Conservation (phyloP, 2,888 invertebrate species). For the Craniophora ligustri region DNA sequence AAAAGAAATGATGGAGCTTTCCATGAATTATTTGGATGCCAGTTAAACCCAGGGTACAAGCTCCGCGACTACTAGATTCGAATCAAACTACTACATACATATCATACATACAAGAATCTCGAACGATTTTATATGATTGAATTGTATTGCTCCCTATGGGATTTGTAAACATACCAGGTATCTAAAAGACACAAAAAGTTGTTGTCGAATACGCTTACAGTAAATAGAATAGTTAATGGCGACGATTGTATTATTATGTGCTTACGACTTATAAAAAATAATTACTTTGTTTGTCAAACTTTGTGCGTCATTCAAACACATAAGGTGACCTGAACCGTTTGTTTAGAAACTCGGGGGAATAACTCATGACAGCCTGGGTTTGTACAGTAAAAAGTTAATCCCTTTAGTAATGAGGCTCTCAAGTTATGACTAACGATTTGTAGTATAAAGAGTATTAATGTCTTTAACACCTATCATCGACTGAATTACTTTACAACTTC, state of each 20-base stretch:
- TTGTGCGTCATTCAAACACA: conserved; percentile 19
- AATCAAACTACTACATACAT: no score
- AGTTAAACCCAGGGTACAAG: no score
- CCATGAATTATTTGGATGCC: no score
- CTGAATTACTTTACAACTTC: no score
- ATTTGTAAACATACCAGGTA: no score
- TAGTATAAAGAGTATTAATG: no score
- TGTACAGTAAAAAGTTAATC: conserved; percentile 33
- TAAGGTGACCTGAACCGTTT: conserved; percentile 30
- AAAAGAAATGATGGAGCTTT: no score
- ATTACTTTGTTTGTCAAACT: conserved; percentile 26
- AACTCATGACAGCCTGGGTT: conserved; percentile 11
- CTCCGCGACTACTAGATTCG: no score
- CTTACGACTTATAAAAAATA: conserved; percentile 21
- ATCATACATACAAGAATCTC: no score
- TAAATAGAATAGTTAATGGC: conserved; percentile 3
- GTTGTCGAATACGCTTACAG: conserved; percentile 1
- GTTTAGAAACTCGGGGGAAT: conserved; percentile 13
- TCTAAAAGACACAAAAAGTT: conserved; percentile 5
- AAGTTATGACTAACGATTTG: background rate
- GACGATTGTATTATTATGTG: conserved; percentile 5
- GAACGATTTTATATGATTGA: no score
- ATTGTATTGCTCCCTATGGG: no score
- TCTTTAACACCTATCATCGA: no score
- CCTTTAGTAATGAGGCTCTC: conserved; percentile 18